Evolutionary conservation across 2,113 vertebrate genomes (phyloP).

Genomic region (Eretmodus cyanostictus): DNA sequence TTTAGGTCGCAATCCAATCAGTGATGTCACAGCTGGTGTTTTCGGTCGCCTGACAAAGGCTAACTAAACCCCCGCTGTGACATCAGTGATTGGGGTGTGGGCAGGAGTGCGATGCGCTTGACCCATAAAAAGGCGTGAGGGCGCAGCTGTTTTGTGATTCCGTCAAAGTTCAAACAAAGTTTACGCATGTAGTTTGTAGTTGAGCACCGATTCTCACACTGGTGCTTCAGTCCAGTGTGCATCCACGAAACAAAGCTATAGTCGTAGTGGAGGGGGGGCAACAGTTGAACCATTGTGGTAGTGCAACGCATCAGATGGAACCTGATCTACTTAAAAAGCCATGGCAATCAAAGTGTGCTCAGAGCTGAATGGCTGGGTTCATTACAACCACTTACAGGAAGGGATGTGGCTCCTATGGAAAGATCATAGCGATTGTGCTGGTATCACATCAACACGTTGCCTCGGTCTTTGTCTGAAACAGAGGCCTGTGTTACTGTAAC

Average conservation of each 20-base stretch:
- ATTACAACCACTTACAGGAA: constrained; percentile 48
- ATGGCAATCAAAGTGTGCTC: constrained; percentile 38
- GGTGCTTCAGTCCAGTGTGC: not conserved
- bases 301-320: constrained; percentile 30
- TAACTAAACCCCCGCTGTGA: not conserved
- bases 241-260: not conserved
- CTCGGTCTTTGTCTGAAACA: not conserved
- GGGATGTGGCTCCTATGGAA: constrained; percentile 32
- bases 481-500: not conserved
- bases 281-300: constrained; percentile 28
- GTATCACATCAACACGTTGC: constrained; percentile 23
- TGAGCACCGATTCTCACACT: not conserved
- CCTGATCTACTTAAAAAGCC: constrained; percentile 40
- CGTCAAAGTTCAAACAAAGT: not conserved
- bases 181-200: not conserved
- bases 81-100: not conserved
- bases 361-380: constrained; percentile 34
- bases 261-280: not conserved
- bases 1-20: not conserved
- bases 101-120: not conserved
- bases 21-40: constrained; percentile 11
- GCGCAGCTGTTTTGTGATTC: not conserved
- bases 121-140: not conserved
- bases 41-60: not conserved
- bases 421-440: constrained; percentile 25